Evolutionary conservation across 2,113 vertebrate genomes (phyloP).

Genomic region (Perognathus longimembris): DNA sequence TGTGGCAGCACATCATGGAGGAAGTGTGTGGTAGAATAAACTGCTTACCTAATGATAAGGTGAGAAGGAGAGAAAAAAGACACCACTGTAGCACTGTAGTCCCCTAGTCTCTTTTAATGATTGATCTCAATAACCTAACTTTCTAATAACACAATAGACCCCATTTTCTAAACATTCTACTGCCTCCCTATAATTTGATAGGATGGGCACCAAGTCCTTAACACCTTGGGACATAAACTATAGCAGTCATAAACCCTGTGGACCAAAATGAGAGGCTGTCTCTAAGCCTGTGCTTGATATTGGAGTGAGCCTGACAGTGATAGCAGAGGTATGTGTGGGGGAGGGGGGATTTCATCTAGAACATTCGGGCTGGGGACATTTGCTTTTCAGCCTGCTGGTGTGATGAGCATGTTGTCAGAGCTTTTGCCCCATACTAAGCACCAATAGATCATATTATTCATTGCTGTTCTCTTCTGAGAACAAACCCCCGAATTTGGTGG

Average conservation of each 20-base stretch:
- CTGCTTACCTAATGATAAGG: neutral
- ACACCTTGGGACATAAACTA: neutral
- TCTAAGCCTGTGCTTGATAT: neutral
- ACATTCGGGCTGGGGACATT: neutral
- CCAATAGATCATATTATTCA: neutral
- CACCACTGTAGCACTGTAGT: too few relatives aligned
- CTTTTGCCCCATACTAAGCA: neutral
- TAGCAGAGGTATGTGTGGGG: too few relatives aligned
- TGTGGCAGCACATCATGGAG: neutral
- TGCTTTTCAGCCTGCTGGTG: neutral
- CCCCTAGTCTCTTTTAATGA: neutral
- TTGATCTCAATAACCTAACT: too few relatives aligned
- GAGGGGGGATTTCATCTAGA: neutral
- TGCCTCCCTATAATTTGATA: too few relatives aligned
- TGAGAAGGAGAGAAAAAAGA: neutral
- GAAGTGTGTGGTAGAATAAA: too few relatives aligned
- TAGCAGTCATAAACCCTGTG: neutral
- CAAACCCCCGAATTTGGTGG: neutral
- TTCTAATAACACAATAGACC: neutral
- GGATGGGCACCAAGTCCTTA: neutral
- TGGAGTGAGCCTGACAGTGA: neutral
- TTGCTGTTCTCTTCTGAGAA: neutral
- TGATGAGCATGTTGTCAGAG: neutral
- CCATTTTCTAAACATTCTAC: neutral
- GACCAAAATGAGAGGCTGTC: too few relatives aligned